Conservation (phyloP, 2,797 vertebrate species). For the Coregonus suidteri region DNA sequence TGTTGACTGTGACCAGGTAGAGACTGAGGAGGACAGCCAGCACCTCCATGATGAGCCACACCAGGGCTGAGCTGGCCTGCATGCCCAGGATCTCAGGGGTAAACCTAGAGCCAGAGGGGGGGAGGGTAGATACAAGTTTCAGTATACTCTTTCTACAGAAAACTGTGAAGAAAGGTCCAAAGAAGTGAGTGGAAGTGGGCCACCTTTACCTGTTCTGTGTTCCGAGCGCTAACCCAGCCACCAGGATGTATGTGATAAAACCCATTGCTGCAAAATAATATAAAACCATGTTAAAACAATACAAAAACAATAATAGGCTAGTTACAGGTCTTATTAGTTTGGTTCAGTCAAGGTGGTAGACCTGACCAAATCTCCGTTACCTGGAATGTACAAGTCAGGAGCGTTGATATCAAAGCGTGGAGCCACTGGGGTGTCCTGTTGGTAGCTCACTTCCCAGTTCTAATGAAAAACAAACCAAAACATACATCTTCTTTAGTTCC, state of each 20-base stretch:
- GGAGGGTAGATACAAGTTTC: not conserved
- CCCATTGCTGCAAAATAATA: slow-evolving; percentile 77
- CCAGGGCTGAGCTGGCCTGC: slow-evolving; percentile 89
- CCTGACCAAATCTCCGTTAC: slow-evolving; percentile 47
- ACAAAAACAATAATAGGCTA: not conserved
- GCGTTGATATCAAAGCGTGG: slow-evolving; percentile 91
- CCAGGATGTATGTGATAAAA: slow-evolving; percentile 91
- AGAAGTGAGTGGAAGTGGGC: not conserved
- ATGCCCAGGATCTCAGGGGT: slow-evolving; percentile 91
- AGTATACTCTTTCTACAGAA: not conserved
- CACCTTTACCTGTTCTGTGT: slow-evolving; percentile 87
- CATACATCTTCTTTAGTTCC: not conserved
- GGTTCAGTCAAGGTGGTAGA: not conserved
- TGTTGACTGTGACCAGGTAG: slow-evolving; percentile 87
- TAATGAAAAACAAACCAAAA: slow-evolving; percentile 47
- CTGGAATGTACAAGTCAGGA: slow-evolving; percentile 91
- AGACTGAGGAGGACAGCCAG: slow-evolving; percentile 85
- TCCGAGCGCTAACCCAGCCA: slow-evolving; percentile 90
- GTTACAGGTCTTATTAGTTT: not conserved
- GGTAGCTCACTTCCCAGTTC: slow-evolving; percentile 93
- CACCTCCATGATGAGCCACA: slow-evolving; percentile 90
- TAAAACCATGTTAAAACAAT: not conserved
- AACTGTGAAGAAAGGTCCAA: not conserved
- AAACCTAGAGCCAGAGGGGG: slow-evolving; percentile 73
- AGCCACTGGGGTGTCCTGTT: slow-evolving; percentile 90